These are phyloP conservation scores for Lethrus apterus DNA, from an alignment of 1,140 invertebrate species.

Conservation along the genomic window DNA sequence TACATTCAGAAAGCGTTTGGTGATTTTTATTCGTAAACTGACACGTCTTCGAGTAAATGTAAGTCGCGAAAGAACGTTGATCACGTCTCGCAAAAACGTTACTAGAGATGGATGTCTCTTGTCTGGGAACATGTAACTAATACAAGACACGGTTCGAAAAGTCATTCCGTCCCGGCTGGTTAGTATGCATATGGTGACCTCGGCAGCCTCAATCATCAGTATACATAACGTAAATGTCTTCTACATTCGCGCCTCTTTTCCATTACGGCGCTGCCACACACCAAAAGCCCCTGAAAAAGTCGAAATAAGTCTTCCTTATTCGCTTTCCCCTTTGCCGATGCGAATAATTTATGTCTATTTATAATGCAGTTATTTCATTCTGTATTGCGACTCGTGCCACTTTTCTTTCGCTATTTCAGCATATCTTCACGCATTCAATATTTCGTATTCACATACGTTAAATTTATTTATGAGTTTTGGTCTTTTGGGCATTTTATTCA, in stretches of 20 bases:
- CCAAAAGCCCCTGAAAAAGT: slow-evolving; percentile 21
- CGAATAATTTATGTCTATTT: slow-evolving; percentile 22
- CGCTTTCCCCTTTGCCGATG: slow-evolving; percentile 20
- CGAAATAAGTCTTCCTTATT: slow-evolving; percentile 26
- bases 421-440: slow-evolving; percentile 7
- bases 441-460: too few species aligned
- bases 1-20: too few species aligned
- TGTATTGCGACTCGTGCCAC: not conserved
- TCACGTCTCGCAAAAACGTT: not conserved
- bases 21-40: too few species aligned
- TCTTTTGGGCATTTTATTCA: too few species aligned
- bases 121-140: not conserved
- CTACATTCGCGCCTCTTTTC: slow-evolving; percentile 32
- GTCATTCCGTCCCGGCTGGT: slow-evolving; percentile 22
- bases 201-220: slow-evolving; percentile 35
- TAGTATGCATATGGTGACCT: slow-evolving; percentile 31
- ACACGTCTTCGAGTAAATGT: too few species aligned
- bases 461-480: too few species aligned
- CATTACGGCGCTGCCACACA: slow-evolving; percentile 25
- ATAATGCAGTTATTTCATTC: slow-evolving; percentile 8
- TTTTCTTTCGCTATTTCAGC: slow-evolving; percentile 1
- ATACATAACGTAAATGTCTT: slow-evolving; percentile 37
- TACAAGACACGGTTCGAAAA: slow-evolving; percentile 17
- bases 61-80: too few species aligned
- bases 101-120: slow-evolving; percentile 6